Conservation (phyloP, 2,797 vertebrate genomes). For the Malacoctenus gilli region DNA sequence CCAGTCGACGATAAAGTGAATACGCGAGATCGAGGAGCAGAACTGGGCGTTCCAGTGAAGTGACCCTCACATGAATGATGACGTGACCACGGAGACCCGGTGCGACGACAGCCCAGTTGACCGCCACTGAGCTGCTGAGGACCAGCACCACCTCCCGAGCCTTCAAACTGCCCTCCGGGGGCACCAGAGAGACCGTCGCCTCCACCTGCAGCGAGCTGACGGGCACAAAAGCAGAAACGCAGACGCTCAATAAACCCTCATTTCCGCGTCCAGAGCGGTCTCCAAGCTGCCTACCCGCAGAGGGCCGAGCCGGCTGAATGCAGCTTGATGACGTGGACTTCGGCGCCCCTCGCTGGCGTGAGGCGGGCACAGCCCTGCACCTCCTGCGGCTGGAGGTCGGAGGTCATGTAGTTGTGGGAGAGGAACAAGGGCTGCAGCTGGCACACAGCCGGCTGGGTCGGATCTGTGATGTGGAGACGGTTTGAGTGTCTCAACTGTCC, state of each 20-base stretch:
- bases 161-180: constrained; percentile 47
- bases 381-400: constrained; percentile 78
- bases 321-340: constrained; percentile 82
- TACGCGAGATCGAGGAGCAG: too few species aligned
- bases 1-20: too few species aligned
- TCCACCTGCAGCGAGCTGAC: constrained; percentile 78
- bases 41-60: too few species aligned
- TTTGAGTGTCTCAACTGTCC: too few species aligned
- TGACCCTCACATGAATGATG: constrained; percentile 72
- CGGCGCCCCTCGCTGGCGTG: constrained; percentile 15
- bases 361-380: constrained; percentile 68
- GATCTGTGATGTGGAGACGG: constrained; percentile 62
- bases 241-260: too few species aligned
- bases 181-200: constrained; percentile 76
- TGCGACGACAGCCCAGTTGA: constrained; percentile 79
- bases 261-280: too few species aligned
- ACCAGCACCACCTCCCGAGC: constrained; percentile 72
- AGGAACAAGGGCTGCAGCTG: constrained; percentile 76
- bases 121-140: constrained; percentile 77
- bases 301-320: constrained; percentile 76
- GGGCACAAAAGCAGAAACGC: background rate
- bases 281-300: constrained; percentile 74
- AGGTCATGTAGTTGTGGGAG: constrained; percentile 78
- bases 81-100: constrained; percentile 74
- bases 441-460: constrained; percentile 69